Evolutionary conservation across 2,797 vertebrate genomes (phyloP).

Genomic region (Melanotaenia boesemani): DNA sequence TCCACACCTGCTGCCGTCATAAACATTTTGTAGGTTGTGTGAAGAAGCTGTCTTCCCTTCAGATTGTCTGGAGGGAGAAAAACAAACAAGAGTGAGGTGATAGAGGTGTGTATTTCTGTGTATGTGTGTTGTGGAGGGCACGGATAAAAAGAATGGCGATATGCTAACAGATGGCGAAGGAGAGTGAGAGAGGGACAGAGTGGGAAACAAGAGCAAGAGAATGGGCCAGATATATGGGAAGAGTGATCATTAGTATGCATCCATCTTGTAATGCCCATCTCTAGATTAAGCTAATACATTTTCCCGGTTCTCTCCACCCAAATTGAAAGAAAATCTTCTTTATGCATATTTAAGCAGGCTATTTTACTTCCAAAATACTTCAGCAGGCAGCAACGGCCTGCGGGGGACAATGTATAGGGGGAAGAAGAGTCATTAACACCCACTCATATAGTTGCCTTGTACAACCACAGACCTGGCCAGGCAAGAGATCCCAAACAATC

Average conservation of each 20-base stretch:
- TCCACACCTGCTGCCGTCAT: constrained; percentile 93
- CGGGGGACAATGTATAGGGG: constrained; percentile 33
- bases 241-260: constrained; percentile 61
- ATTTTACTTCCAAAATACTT: constrained; percentile 61
- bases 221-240: constrained; percentile 40
- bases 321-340: constrained; percentile 57
- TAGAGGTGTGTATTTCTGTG: constrained; percentile 32
- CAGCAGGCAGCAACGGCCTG: constrained; percentile 27
- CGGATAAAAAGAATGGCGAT: constrained; percentile 71
- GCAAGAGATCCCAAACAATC: constrained; percentile 8
- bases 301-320: constrained; percentile 27
- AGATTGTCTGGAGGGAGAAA: constrained; percentile 80
- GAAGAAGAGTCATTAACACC: constrained; percentile 46
- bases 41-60: constrained; percentile 92
- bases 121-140: constrained; percentile 5
- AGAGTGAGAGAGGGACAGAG: constrained; percentile 49
- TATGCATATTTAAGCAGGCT: constrained; percentile 62
- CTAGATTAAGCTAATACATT: constrained; percentile 44
- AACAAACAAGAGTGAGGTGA: constrained; percentile 47
- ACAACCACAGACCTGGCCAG: constrained; percentile 18
- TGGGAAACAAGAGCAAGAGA: constrained; percentile 40
- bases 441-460: constrained; percentile 28
- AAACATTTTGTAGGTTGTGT: constrained; percentile 97
- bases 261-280: constrained; percentile 40
- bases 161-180: constrained; percentile 68